Base-by-base conservation (phyloP, 2,797 vertebrate genomes). In the Crax fasciolata region DNA sequence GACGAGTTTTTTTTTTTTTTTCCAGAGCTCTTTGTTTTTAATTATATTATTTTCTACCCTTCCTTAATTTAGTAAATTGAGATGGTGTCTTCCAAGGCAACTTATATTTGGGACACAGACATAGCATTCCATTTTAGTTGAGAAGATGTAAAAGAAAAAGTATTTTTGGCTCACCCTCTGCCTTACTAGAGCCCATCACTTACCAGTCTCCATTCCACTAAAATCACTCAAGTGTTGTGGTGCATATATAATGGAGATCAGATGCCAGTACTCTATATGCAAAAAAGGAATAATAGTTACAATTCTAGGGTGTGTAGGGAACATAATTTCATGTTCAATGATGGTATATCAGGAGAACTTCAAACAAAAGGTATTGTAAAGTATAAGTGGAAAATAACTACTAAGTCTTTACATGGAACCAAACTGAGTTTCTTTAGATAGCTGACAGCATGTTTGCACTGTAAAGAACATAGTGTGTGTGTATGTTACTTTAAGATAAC, bases 401-500 rank as follows among this genome's bases (percentile, higher is more conserved):
- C 16, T 35, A 52, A 79, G 25, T 55, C 23, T 72, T 84, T 80
- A 62, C 7, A 32, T 0, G 1, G 66, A 89, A 44, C 16, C 3
- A 5, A 72, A 76, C 25, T 17, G 14, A 71, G 3, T 27, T 20
- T 32, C 18, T 75, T 89, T 72, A 72, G 20, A 30, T 66, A 35
- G 28, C 10, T 59, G n/a, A 55, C 2, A 5, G 21, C 2, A n/a
- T 27, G 28, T 67, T 90, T 63, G 18, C 59, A 46, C 28, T 58
- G 28, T 35, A 46, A 84, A 70, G 66, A 57, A 52, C 11, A 9
- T 35, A 13, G 19, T 71, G n/a, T 55, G 8, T 71, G 27, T 59
- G 35, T 63, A 49, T 88, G 32, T 54, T 73, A 61, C 79, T 93
- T 93, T 90, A 90, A 94, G 66, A 54, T n/a, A 74, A 85, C 28